These are phyloP conservation scores for Xiphias gladius DNA, from an alignment of 2,113 vertebrate species.

Conservation along the genomic window DNA sequence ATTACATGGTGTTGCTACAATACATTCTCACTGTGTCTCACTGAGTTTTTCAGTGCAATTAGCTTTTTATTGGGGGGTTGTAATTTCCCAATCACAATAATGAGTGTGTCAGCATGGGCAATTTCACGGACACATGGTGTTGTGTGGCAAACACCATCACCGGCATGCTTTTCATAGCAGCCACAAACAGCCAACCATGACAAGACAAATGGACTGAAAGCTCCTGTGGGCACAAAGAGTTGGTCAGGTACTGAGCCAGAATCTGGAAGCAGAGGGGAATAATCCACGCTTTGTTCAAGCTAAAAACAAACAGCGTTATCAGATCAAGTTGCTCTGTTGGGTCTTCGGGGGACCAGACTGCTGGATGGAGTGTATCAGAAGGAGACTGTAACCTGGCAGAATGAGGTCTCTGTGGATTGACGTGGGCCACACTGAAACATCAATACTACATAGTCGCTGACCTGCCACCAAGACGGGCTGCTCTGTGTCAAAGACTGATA, in stretches of 20 bases:
- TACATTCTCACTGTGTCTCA: slow-evolving; percentile 4
- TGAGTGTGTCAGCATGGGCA: slow-evolving; percentile 31
- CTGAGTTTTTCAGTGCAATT: slow-evolving; percentile 54
- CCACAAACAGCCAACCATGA: neutral
- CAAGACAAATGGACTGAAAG: slow-evolving; percentile 12
- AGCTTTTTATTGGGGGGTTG: slow-evolving; percentile 37
- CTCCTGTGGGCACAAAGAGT: neutral
- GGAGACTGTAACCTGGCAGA: slow-evolving; percentile 26
- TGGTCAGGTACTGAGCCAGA: neutral
- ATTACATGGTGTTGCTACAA: slow-evolving; percentile 6
- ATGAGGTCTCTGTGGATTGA: slow-evolving; percentile 31
- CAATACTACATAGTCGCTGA: slow-evolving; percentile 1
- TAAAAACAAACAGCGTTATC: neutral
- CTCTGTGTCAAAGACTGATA: neutral
- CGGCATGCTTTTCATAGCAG: neutral
- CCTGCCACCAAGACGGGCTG: neutral
- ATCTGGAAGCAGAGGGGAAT: neutral
- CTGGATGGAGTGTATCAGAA: neutral
- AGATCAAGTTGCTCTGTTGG: neutral
- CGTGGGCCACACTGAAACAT: slow-evolving; percentile 34
- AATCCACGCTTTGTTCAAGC: neutral
- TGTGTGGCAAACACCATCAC: neutral
- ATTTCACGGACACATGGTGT: slow-evolving; percentile 25
- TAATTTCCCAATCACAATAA: slow-evolving; percentile 27
- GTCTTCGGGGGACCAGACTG: neutral